Base-by-base conservation (phyloP, 2,888 invertebrate species). In the Eretmocerus hayati region DNA sequence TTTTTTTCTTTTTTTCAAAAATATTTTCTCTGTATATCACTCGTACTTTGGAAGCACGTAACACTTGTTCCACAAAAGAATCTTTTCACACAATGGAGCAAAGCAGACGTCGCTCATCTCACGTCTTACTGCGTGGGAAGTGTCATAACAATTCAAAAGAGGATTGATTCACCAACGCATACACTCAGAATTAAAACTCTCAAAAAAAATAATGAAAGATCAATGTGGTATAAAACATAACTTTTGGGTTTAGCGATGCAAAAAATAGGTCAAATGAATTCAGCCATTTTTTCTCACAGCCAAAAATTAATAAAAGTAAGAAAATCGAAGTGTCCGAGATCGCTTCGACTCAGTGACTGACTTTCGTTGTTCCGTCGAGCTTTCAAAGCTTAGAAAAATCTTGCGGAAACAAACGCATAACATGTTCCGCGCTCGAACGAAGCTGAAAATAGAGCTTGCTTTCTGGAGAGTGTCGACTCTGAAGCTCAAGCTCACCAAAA, bases 371-470 rank as follows among this genome's bases (percentile, higher is more conserved):
- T 42, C 55, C 52, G n/a, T n/a, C n/a, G n/a, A n/a, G n/a, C 52
- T 23, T 53, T 53, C 53, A 39, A 39, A 50, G 54, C 42, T 42
- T 45, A 42, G 42, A 52, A 52, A 52, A 52, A 52, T 42, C 42
- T 35, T 30, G 43, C 42, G 42, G 46, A 46, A 49, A 46, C 35
- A 43, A 48, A 38, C 36, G 21, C 45, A 48, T 43, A 52, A 52
- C 49, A 41, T 50, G 40, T 40, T 53, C 39, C 43, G 41, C 39
- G 47, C 53, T 47, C 42, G 42, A 53, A 33, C 48, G 51, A 15
- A 18, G 56, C 59, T 58, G 57, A 53, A 62, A 62, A 63, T 63
- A 63, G 62, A 60, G 51, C 59, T 60, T 58, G 46, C 48, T n/a
- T 26, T 26, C 26, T 26, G 26, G 26, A 26, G 26, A 26, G 26